Conservation (phyloP, 2,113 vertebrate species). For the Gambusia holbrooki region DNA sequence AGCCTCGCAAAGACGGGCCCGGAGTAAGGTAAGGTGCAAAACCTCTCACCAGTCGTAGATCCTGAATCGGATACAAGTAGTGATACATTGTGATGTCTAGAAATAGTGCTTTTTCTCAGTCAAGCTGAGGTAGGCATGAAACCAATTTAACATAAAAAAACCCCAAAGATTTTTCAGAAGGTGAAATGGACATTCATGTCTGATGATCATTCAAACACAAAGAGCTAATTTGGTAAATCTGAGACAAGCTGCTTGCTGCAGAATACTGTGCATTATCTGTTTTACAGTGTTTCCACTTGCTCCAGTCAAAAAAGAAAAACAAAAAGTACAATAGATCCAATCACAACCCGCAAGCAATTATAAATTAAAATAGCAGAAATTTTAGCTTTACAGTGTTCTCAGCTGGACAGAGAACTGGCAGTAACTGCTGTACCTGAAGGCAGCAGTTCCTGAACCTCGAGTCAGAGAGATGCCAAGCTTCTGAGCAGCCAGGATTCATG, state of each 20-base stretch:
- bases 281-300: slow-evolving; percentile 35
- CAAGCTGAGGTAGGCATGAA: slow-evolving; percentile 77
- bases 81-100: slow-evolving; percentile 42
- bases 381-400: slow-evolving; percentile 43
- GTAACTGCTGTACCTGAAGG: slow-evolving; percentile 41
- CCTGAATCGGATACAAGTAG: slow-evolving; percentile 37
- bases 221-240: slow-evolving; percentile 21
- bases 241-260: slow-evolving; percentile 33
- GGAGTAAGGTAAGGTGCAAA: slow-evolving; percentile 65
- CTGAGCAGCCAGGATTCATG: too few species aligned
- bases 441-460: slow-evolving; percentile 22
- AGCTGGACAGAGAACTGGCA: slow-evolving; percentile 28
- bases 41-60: slow-evolving; percentile 39
- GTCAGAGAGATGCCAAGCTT: too few species aligned
- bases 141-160: slow-evolving; percentile 38
- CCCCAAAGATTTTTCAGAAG: slow-evolving; percentile 8
- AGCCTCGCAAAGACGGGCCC: slow-evolving; percentile 28
- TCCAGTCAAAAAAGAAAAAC: slow-evolving; percentile 46
- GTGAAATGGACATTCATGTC: slow-evolving; percentile 44
- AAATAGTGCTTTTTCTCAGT: slow-evolving; percentile 69
- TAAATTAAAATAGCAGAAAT: slow-evolving; percentile 57
- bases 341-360: slow-evolving; percentile 24
- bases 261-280: slow-evolving; percentile 14
- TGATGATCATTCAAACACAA: slow-evolving; percentile 15
- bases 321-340: slow-evolving; percentile 43